These are phyloP conservation scores for Seriola dumerili DNA, from an alignment of 2,113 vertebrate genomes.

Conservation along the genomic window DNA sequence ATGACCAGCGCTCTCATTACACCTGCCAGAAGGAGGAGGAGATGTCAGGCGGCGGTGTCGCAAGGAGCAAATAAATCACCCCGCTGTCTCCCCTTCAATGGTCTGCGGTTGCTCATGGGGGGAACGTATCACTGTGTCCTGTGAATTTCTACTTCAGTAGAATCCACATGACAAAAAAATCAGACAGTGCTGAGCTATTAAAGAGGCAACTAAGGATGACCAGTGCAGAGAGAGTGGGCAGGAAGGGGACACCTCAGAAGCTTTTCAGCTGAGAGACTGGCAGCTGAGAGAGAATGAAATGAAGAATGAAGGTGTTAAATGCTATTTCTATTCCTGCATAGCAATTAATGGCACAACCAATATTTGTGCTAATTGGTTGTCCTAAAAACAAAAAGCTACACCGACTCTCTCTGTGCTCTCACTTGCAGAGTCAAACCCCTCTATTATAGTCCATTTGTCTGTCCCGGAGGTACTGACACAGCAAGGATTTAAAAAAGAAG, in stretches of 20 bases:
- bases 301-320: conserved; percentile 35
- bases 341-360: conserved; percentile 38
- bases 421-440: conserved; percentile 6
- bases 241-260: conserved; percentile 19
- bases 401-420: neutral
- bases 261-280: conserved; percentile 17
- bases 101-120: neutral
- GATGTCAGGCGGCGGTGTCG: conserved; percentile 25
- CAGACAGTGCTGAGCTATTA: neutral
- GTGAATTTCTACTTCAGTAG: conserved; percentile 21
- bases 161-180: neutral
- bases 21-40: conserved; percentile 65
- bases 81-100: conserved; percentile 5
- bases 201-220: conserved; percentile 16
- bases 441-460: conserved; percentile 17
- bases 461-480: conserved; percentile 17
- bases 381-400: conserved; percentile 50
- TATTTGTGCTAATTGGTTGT: conserved; percentile 57
- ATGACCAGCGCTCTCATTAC: conserved; percentile 86
- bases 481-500: neutral
- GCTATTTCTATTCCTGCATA: conserved; percentile 51
- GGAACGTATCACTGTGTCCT: conserved; percentile 7
- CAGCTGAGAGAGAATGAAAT: conserved; percentile 24
- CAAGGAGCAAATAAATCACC: conserved; percentile 47
- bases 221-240: conserved; percentile 43